Evolutionary conservation across 2,797 vertebrate genomes (phyloP), one percentile per base, ranked within the genome.

Genomic region (Astyanax mexicanus): DNA sequence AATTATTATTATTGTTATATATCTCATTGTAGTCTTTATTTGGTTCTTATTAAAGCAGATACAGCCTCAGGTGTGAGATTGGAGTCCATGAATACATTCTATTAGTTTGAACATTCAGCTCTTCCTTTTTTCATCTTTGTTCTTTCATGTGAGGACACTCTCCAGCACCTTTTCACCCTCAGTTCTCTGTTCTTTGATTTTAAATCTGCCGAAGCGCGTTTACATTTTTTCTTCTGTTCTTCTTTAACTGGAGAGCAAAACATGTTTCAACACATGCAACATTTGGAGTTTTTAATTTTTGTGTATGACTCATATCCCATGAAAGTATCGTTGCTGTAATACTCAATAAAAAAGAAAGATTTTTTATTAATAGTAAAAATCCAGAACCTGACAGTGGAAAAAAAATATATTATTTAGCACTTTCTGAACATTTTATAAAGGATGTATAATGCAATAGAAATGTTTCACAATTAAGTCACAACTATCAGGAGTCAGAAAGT

Each of bases 31-130:
- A 32, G 6, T 57, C 13, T 32, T 11, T 49, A 32, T 60, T 72
- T 23, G 44, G 47, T 58, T 61, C n/a, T 60, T 67, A 65, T 37
- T 61, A 55, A n/a, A 60, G 64, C 44, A 61, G 60, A 42, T 44
- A 45, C 47, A 40, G 81, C 71, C 81, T 73, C 85, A 85, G 81
- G 81, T 84, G 85, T 77, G 75, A 77, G 65, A 70, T 57, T 40
- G 70, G 61, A 69, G 44, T 60, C 45, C 44, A 75, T 83, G 70
- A 80, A 84, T 75, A 55, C 69, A 71, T 19, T 71, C 80, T 80
- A 84, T 85, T 83, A 78, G 80, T 72, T 77, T 72, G 78, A 66
- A 75, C 79, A 77, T 78, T 72, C 29, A 57, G 54, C 35, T 45
- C 10, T 42, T 66, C 75, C 57, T 66, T 69, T 81, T 79, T 72